Evolutionary conservation across 2,797 vertebrate genomes (phyloP).

Genomic region (Argyrosomus regius): DNA sequence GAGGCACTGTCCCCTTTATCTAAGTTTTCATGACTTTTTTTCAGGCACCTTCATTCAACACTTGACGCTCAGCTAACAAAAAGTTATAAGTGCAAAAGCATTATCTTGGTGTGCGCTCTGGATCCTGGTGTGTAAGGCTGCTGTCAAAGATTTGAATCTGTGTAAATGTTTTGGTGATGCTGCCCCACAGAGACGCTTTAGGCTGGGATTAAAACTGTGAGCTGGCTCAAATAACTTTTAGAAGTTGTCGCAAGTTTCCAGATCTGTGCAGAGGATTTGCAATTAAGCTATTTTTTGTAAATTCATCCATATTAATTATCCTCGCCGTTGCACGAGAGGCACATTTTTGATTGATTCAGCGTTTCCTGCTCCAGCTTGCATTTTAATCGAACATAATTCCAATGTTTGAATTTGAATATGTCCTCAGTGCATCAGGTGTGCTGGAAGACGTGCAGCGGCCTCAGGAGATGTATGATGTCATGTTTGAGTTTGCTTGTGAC

Average conservation of each 20-base stretch:
- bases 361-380: constrained; percentile 13
- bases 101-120: not conserved
- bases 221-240: constrained; percentile 29
- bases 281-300: not conserved
- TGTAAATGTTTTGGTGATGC: constrained; percentile 42
- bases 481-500: constrained; percentile 83
- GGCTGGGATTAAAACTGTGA: constrained; percentile 40
- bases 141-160: constrained; percentile 23
- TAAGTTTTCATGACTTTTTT: constrained; percentile 24
- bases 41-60: constrained; percentile 19
- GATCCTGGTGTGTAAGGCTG: not conserved
- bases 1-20: constrained; percentile 16
- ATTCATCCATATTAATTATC: constrained; percentile 1
- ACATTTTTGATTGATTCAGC: constrained; percentile 1
- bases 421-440: constrained; percentile 55
- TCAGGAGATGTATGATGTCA: constrained; percentile 76
- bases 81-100: not conserved
- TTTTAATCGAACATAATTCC: constrained; percentile 8
- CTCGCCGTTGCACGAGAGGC: not conserved
- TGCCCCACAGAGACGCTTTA: constrained; percentile 51
- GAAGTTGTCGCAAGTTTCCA: constrained; percentile 30
- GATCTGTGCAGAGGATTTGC: constrained; percentile 17
- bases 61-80: not conserved
- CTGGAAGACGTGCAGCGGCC: constrained; percentile 1
- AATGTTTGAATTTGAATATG: not conserved